These are phyloP conservation scores for Melieria crassipennis DNA, from an alignment of 2,888 invertebrate species.

Conservation along the genomic window DNA sequence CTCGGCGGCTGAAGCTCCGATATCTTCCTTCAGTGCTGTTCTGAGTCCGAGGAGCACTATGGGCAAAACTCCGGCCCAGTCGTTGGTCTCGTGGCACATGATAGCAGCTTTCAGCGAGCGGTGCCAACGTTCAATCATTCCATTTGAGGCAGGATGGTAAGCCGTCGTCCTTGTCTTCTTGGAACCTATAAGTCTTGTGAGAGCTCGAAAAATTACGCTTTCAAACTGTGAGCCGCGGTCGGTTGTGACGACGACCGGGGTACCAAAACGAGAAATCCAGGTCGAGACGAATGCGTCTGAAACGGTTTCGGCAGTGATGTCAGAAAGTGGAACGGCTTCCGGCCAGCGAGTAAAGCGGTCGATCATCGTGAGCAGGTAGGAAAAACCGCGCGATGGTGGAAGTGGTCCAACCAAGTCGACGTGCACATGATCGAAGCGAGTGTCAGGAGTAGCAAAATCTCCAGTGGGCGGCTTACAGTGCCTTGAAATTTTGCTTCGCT, in stretches of 20 bases:
- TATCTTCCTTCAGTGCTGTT: neutral
- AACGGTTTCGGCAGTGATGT: conserved; percentile 9
- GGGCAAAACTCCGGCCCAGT: neutral
- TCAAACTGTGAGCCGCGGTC: conserved; percentile 13
- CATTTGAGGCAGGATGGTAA: conserved; percentile 9
- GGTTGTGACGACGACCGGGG: conserved; percentile 5
- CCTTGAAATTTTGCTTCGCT: conserved; percentile 2
- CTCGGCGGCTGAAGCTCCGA: neutral
- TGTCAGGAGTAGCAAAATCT: no score
- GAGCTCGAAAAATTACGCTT: conserved; percentile 8
- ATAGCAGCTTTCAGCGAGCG: neutral
- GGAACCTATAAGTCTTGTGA: conserved; percentile 6
- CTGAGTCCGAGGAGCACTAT: neutral
- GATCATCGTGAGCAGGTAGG: neutral
- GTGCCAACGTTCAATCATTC: conserved; percentile 15
- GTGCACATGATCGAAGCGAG: no score
- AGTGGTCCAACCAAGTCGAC: no score
- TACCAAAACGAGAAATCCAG: conserved; percentile 12
- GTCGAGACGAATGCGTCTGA: conserved; percentile 1
- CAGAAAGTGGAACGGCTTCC: neutral
- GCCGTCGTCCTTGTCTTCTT: neutral
- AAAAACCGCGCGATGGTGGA: no score
- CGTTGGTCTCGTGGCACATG: neutral
- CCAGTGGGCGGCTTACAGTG: neutral
- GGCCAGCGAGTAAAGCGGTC: conserved; percentile 2